phyloP scores from a whole-genome alignment of 2,888 invertebrate genomes.

The Pyrgus malvae region DNA sequence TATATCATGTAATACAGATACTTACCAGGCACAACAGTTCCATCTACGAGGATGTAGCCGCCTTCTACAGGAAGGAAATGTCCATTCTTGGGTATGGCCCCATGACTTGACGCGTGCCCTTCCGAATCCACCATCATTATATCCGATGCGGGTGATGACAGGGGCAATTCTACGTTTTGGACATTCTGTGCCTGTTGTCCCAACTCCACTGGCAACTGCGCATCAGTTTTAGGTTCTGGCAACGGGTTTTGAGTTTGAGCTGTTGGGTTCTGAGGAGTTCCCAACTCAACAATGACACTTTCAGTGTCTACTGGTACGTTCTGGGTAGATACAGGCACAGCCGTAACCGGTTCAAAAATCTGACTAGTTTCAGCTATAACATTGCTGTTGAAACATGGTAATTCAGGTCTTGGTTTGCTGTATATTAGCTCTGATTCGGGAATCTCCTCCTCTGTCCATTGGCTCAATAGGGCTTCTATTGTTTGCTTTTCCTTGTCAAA shows the following conservation, averaged over 20 bases:
- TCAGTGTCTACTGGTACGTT: conserved; percentile 46
- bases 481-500: conserved; percentile 69
- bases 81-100: conserved; percentile 47
- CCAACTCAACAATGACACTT: conserved; percentile 59
- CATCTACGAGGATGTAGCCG: conserved; percentile 65
- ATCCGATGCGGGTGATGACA: conserved; percentile 37
- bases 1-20: not conserved
- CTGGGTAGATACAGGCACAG: conserved; percentile 50
- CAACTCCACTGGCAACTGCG: conserved; percentile 10
- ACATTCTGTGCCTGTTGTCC: conserved; percentile 13
- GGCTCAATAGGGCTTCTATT: conserved; percentile 69
- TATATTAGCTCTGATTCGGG: conserved; percentile 55
- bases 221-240: not conserved
- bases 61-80: conserved; percentile 70
- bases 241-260: conserved; percentile 6
- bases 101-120: conserved; percentile 49
- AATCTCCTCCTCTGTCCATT: conserved; percentile 74
- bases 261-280: conserved; percentile 32
- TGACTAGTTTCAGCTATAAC: conserved; percentile 68
- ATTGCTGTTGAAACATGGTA: conserved; percentile 64
- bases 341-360: conserved; percentile 64
- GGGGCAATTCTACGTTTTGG: conserved; percentile 19
- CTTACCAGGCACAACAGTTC: conserved; percentile 49
- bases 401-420: conserved; percentile 43
- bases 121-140: conserved; percentile 57